phyloP scores from a whole-genome alignment of 1,140 invertebrate species.

The Bathynomus jamesi region DNA sequence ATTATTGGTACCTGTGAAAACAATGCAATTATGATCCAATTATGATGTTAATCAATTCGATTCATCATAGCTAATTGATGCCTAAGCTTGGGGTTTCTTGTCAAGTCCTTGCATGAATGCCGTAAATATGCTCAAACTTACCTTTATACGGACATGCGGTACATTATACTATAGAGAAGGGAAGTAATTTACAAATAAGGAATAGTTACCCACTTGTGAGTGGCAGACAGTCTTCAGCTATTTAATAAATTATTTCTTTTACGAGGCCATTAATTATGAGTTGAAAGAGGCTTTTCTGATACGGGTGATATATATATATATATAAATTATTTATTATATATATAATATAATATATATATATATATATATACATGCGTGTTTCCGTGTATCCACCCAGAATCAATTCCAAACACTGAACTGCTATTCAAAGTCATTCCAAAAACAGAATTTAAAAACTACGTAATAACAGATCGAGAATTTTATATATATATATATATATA shows the following conservation, averaged over 20 bases:
- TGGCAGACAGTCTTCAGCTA: no score
- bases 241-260: no score
- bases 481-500: constrained; percentile 2
- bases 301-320: constrained; percentile 2
- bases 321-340: not conserved
- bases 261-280: no score
- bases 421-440: no score
- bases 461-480: no score
- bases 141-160: not conserved
- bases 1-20: constrained; percentile 1
- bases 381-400: no score
- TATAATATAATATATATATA: not conserved
- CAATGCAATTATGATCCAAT: constrained; percentile 1
- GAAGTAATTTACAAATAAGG: not conserved
- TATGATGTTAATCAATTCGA: not conserved
- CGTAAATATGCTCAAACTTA: not conserved
- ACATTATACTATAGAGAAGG: not conserved
- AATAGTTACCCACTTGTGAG: not conserved
- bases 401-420: no score
- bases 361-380: not conserved
- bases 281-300: no score
- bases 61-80: not conserved
- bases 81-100: not conserved
- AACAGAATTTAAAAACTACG: no score
- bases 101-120: not conserved